Percentiles rank a stretch among this genome's conserved stretches.
Evolutionary conservation across 2,113 vertebrate species (phyloP).

Genomic region (Albula glossodonta): DNA sequence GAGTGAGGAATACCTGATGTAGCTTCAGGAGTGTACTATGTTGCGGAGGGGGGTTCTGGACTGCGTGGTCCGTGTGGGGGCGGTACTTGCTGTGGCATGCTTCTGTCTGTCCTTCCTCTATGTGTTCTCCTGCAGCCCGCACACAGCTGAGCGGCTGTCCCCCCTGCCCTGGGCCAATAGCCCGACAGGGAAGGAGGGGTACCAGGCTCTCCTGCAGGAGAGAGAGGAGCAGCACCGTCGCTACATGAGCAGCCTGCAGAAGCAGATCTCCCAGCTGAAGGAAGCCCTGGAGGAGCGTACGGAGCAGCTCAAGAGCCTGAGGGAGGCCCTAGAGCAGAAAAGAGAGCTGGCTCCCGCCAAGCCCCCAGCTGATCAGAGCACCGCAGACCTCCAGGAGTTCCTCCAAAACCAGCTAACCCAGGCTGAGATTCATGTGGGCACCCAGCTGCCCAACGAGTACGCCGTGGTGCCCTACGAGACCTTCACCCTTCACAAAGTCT

Average conservation of each 20-base stretch:
- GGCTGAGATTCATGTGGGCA: slow-evolving; percentile 81
- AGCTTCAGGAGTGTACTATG: slow-evolving; percentile 67
- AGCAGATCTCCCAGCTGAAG: slow-evolving; percentile 89
- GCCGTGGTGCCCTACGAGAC: slow-evolving; percentile 89
- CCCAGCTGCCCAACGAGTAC: slow-evolving; percentile 84
- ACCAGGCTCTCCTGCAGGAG: slow-evolving; percentile 82
- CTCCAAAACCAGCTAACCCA: slow-evolving; percentile 80
- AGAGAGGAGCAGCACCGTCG: slow-evolving; percentile 85
- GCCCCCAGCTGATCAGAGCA: slow-evolving; percentile 53
- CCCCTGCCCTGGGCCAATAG: slow-evolving; percentile 68
- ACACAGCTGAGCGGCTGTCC: slow-evolving; percentile 67
- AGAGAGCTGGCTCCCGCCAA: not conserved
- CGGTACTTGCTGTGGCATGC: slow-evolving; percentile 80
- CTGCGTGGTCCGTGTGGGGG: slow-evolving; percentile 80
- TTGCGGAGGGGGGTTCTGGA: slow-evolving; percentile 80
- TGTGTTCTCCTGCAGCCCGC: slow-evolving; percentile 87
- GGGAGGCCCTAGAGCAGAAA: slow-evolving; percentile 62
- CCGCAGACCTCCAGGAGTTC: slow-evolving; percentile 81
- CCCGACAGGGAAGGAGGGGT: slow-evolving; percentile 72
- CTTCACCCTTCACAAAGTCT: slow-evolving; percentile 91
- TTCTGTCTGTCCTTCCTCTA: slow-evolving; percentile 88
- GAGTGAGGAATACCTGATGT: slow-evolving; percentile 30
- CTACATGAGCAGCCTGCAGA: slow-evolving; percentile 86
- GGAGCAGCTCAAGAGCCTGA: slow-evolving; percentile 74
- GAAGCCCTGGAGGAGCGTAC: slow-evolving; percentile 84